Conservation (phyloP, 2,113 vertebrate species). For the Chinchilla lanigera region DNA sequence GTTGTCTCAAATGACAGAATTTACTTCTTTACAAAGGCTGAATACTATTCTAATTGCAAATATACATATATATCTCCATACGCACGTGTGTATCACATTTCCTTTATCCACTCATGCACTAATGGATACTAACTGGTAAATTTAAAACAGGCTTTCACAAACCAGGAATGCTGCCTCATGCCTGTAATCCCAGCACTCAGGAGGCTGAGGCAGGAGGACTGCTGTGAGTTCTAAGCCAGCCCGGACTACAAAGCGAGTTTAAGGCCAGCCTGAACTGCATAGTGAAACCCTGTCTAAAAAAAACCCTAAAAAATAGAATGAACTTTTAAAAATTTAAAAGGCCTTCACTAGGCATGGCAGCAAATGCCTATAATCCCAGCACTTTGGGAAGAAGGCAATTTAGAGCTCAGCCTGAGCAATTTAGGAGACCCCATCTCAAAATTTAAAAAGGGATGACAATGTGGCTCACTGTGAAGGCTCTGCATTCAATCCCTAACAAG, state of each 20-base stretch:
- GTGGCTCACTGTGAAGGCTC: background rate
- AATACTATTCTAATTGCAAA: background rate
- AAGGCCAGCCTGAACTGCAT: background rate
- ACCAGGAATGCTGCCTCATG: background rate
- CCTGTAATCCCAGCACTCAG: background rate
- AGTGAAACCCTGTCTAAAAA: background rate
- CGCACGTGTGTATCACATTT: background rate
- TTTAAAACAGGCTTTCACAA: background rate
- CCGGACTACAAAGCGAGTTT: background rate
- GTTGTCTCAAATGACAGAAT: background rate
- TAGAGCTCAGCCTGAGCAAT: background rate
- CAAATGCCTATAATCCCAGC: background rate
- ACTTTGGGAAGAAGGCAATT: background rate
- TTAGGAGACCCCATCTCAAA: background rate
- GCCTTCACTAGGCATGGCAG: background rate
- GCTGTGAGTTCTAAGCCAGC: background rate
- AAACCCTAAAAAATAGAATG: too few relatives aligned
- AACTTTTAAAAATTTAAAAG: background rate
- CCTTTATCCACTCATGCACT: background rate
- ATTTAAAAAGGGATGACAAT: background rate
- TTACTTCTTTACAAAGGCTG: background rate
- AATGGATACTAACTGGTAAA: background rate
- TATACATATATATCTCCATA: too few relatives aligned
- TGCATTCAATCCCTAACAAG: background rate
- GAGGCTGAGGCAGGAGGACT: background rate